Evolutionary conservation across 2,888 invertebrate genomes (phyloP), one percentile per base, ranked within the genome.

Genomic region (Volucella inanis): DNA sequence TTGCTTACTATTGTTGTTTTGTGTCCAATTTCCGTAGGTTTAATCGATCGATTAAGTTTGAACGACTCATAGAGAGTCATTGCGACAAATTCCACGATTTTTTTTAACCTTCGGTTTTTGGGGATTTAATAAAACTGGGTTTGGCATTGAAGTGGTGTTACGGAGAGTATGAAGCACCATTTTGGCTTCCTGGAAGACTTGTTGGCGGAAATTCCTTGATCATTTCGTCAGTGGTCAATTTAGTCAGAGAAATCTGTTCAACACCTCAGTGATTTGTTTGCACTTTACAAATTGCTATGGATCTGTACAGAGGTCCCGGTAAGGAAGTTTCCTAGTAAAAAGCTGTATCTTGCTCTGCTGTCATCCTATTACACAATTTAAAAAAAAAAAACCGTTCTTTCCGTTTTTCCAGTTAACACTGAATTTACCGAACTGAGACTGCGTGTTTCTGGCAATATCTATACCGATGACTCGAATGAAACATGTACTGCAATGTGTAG

Each of bases 21-120:
- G 55, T 14, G 22, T 61, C 50, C 62, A 22, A 45, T 61, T 82
- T 62, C 54, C 62, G 62, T 75, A 49, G 72, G 59, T 18, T 70
- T 59, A 76, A 82, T 71, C 79, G 65, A 85, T 85, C 55, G 80
- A 85, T 84, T 78, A 74, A 57, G 57, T 61, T 67, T 59, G 15
- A 31, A 31, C 12, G 18, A 47, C n/a, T 59, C 12, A 43, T 39
- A 31, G 41, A 54, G 59, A 72, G 72, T 64, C 57, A 62, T 50
- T 75, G 55, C 50, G 50, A 70, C 70, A 68, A 65, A 71, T 65
- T 68, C 57, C 38, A 15, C 47, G 43, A 6, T 52, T 3, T 64
- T 45, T 50, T 54, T 50, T 59, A 10, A 14, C 14, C 15, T 14
- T 10, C 39, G n/a, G 54, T 50, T 45, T 70, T 64, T 15, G 8